Conservation (phyloP, 2,113 vertebrate species). For the Perognathus longimembris region DNA sequence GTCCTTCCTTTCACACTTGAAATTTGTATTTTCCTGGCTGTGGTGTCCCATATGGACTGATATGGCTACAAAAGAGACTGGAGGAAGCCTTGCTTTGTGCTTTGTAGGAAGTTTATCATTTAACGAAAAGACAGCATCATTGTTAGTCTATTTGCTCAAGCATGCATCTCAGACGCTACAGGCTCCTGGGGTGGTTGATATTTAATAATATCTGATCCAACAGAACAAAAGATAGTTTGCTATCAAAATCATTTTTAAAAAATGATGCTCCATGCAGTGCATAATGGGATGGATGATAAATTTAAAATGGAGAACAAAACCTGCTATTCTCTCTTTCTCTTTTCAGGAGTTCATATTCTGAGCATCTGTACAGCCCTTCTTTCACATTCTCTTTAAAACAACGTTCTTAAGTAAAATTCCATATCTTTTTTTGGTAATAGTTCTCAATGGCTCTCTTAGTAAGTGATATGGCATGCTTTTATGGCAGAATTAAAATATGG, state of each 20-base stretch:
- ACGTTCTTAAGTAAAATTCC: constrained; percentile 71
- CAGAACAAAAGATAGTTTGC: constrained; percentile 77
- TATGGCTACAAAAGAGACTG: neutral
- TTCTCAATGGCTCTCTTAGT: constrained; percentile 76
- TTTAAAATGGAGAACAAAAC: constrained; percentile 72
- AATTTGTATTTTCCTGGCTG: neutral
- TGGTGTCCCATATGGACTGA: neutral
- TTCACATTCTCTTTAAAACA: neutral
- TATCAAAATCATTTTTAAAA: constrained; percentile 83
- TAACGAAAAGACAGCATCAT: rapidly evolving
- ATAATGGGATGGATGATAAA: constrained; percentile 83
- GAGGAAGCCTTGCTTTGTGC: neutral
- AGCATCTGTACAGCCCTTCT: constrained; percentile 53
- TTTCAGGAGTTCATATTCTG: constrained; percentile 61
- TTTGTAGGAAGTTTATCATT: neutral
- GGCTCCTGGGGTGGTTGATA: neutral
- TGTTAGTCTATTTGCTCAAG: neutral
- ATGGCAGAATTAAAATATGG: constrained; percentile 80
- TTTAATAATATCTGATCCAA: constrained; percentile 70
- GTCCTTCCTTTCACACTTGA: rapidly evolving
- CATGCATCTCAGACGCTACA: constrained; percentile 54
- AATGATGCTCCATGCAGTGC: constrained; percentile 33
- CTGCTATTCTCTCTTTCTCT: constrained; percentile 72
- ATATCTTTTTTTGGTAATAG: constrained; percentile 76
- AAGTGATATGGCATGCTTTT: constrained; percentile 71